Base-by-base conservation (phyloP, 2,888 invertebrate species). In the Plebejus argus region DNA sequence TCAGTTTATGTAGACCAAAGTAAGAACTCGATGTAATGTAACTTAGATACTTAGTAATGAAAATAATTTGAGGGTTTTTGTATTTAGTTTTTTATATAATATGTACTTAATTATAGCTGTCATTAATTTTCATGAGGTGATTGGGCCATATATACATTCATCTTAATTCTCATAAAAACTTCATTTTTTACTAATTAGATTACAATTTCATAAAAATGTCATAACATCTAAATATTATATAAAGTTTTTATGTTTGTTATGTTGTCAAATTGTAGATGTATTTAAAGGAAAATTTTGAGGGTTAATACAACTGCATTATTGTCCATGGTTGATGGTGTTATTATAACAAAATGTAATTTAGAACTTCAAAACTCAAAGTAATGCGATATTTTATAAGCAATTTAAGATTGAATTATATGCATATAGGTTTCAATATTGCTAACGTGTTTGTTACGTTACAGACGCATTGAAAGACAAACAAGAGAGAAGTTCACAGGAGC, bases 401-500 rank as follows among this genome's bases (percentile, higher is more conserved):
- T 15, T 15, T 15, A 3, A 53, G 53, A 18, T 18, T 53, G 15
- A 18, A 45, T 45, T 45, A 12, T 45, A 12, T 3, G 45, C 45
- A 3, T 45, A 45, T 45, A 12, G 10, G 45, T 53, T 53, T 53
- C 1, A 53, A 18, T 53, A 53, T 53, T 53, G 53, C 53, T 53
- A 18, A 53, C 18, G 18, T 5, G 15, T 18, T 53, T 53, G 15
- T 39, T 8, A 35, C 56, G 53, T 75, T 77, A 66, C 80, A 84
- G 83, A 84, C 18, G 66, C 78, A 33, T 85, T 91, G 78, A 93
- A 93, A 85, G 93, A 93, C 10, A 92, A 87, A 6, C 91, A 91
- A 18, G 85, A 79, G 75, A 86, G 92, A 61, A 89, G 85, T 80
- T 91, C 92, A 2, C 92, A 91, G 84, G 93, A 93, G 61, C 90